Evolutionary conservation across 2,888 invertebrate genomes (phyloP).

Genomic region (Harpagoxenus sublaevis): DNA sequence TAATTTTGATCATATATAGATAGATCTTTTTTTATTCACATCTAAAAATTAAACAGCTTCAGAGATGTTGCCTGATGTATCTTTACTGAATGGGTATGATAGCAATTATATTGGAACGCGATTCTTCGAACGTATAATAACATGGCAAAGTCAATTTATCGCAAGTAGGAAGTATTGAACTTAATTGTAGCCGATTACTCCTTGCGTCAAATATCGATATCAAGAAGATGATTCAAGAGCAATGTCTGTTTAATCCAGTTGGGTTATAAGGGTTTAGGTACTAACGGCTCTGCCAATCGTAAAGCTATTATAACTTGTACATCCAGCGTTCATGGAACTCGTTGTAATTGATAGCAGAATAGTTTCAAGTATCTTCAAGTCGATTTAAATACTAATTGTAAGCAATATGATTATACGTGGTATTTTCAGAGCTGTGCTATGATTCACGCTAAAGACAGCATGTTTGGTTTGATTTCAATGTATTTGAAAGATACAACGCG

Average conservation of each 20-base stretch:
- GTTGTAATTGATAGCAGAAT: constrained; percentile 11
- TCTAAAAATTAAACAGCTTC: background rate
- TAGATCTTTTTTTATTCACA: background rate
- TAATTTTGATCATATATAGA: background rate
- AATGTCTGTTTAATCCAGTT: background rate
- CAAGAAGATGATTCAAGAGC: background rate
- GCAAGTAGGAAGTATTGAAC: background rate
- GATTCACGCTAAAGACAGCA: background rate
- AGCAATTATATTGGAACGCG: background rate
- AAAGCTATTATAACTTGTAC: constrained; percentile 6
- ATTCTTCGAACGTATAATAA: background rate
- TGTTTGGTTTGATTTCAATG: background rate
- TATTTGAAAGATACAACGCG: background rate
- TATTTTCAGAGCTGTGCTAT: background rate
- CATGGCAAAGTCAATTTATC: background rate
- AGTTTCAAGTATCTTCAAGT: constrained; percentile 9
- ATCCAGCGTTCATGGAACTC: background rate
- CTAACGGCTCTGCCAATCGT: background rate
- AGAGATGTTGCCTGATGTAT: background rate
- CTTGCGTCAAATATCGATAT: background rate
- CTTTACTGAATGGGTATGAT: background rate
- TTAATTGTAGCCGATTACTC: background rate
- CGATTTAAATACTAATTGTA: background rate
- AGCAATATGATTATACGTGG: background rate
- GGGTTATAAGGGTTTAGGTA: background rate